A percentile compares a stretch with the other conserved stretches of the same genome.
Evolutionary conservation across 2,888 invertebrate species (phyloP).

Genomic region (Drosophila prolongata): DNA sequence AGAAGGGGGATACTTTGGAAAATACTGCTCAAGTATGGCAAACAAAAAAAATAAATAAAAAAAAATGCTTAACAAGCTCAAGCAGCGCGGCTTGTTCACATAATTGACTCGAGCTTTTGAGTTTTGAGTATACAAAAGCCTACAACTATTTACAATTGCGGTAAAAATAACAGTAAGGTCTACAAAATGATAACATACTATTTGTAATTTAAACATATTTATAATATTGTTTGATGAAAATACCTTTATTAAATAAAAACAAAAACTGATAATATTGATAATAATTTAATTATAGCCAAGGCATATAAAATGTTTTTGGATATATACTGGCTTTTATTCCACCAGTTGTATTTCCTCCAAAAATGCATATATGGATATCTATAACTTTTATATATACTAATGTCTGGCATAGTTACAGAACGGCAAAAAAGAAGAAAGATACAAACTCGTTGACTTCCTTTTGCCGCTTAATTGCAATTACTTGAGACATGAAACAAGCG

Average conservation of each 20-base stretch:
- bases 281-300: no score
- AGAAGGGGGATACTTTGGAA: conserved; percentile 2
- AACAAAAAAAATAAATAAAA: conserved; percentile 12
- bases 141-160: conserved; percentile 14
- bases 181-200: no score
- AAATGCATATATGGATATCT: neutral
- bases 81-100: conserved; percentile 57
- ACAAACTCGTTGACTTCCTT: conserved; percentile 61
- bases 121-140: conserved; percentile 28
- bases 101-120: conserved; percentile 70
- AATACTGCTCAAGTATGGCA: conserved; percentile 14
- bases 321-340: no score
- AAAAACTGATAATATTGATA: no score
- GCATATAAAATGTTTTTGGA: no score
- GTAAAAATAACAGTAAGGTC: conserved; percentile 2
- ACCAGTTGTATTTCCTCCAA: neutral
- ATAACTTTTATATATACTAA: conserved; percentile 3
- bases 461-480: conserved; percentile 72
- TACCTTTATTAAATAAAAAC: no score
- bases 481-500: conserved; percentile 55
- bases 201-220: no score
- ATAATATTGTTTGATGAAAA: no score
- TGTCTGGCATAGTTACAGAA: conserved; percentile 26
- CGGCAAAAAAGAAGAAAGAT: neutral
- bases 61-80: conserved; percentile 68